Evolutionary conservation across 1,140 invertebrate genomes (phyloP).

Genomic region (Centruroides vittatus): DNA sequence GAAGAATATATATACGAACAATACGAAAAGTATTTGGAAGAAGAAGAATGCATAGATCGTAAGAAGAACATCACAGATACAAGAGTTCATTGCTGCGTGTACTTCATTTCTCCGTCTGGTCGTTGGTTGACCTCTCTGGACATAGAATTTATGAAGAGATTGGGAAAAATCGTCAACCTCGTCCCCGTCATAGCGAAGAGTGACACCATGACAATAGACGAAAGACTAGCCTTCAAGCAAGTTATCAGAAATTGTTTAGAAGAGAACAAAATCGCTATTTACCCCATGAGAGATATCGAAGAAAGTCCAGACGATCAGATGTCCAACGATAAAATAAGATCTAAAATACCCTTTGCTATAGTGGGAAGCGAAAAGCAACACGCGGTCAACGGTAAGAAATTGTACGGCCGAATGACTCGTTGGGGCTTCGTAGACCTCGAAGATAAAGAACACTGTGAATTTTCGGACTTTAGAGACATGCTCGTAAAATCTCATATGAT

Average conservation of each 20-base stretch:
- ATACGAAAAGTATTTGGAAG: constrained; percentile 24
- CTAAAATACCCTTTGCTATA: constrained; percentile 26
- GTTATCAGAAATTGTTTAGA: constrained; percentile 24
- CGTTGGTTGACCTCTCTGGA: constrained; percentile 41
- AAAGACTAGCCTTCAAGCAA: constrained; percentile 32
- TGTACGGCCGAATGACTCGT: constrained; percentile 23
- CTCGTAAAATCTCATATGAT: constrained; percentile 20
- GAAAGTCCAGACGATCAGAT: no score
- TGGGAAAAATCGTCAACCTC: not conserved
- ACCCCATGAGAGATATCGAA: no score
- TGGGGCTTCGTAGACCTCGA: constrained; percentile 29
- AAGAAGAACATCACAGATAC: constrained; percentile 24
- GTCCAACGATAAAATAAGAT: no score
- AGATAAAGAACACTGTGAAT: constrained; percentile 24
- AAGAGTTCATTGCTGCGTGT: not conserved
- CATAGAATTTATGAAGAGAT: no score
- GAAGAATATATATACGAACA: constrained; percentile 26
- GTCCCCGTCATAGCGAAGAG: constrained; percentile 43
- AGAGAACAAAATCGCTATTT: constrained; percentile 6
- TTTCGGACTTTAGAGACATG: constrained; percentile 23
- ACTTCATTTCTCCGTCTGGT: constrained; percentile 29
- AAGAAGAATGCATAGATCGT: constrained; percentile 23
- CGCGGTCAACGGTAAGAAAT: constrained; percentile 19
- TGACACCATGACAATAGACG: constrained; percentile 35
- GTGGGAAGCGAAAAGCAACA: constrained; percentile 24